These are phyloP conservation scores for Sorex araneus DNA, from an alignment of 2,113 vertebrate species.

Conservation along the genomic window DNA sequence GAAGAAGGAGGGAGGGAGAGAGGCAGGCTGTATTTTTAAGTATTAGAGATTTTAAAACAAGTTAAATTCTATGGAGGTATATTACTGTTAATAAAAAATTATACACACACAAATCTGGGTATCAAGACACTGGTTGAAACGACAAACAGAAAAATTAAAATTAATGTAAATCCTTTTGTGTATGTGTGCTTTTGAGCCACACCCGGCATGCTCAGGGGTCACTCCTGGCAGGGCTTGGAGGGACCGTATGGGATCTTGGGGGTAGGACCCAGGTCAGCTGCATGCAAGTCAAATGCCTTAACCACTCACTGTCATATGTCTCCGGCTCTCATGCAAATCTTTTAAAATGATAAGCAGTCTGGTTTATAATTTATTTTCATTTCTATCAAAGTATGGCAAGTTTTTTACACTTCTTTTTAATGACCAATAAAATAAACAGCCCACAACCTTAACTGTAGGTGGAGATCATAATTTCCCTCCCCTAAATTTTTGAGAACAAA, in stretches of 20 bases:
- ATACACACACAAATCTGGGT: neutral
- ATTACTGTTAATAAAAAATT: constrained; percentile 24
- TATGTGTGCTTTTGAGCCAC: too few species aligned
- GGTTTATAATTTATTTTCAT: too few species aligned
- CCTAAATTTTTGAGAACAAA: neutral
- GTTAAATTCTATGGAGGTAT: neutral
- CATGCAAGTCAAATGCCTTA: too few species aligned
- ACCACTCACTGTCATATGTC: too few species aligned
- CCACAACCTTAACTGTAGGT: neutral
- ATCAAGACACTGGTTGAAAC: neutral
- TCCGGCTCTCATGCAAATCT: too few species aligned
- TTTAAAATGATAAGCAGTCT: neutral
- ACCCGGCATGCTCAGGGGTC: too few species aligned
- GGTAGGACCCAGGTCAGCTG: too few species aligned
- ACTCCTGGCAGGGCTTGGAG: too few species aligned
- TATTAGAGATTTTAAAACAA: constrained; percentile 4
- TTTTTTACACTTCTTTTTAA: neutral
- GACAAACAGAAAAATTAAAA: neutral
- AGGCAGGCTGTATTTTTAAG: constrained; percentile 17
- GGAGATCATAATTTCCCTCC: neutral
- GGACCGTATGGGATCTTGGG: too few species aligned
- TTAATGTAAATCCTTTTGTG: neutral
- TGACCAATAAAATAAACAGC: constrained; percentile 22
- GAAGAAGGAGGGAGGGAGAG: too few species aligned
- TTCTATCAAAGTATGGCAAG: too few species aligned